Evolutionary conservation across 2,888 invertebrate species (phyloP), one percentile per base, ranked within the genome.

Genomic region (Tanytarsus gracilentus): DNA sequence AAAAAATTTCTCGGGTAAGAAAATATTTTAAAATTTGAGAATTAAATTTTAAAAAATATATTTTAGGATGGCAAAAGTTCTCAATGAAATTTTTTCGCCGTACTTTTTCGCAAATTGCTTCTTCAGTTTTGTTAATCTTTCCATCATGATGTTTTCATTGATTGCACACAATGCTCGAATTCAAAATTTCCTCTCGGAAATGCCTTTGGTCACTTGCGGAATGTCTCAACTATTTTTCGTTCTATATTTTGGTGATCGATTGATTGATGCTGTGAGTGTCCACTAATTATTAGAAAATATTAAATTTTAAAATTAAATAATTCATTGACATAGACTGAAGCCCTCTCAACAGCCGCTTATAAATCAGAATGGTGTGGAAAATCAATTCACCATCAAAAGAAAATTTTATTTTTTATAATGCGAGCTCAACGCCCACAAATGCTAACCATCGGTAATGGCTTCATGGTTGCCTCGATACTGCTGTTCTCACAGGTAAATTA

Each of bases 161-260:
- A 23, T 49, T 2, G 16, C 27, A 14, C 16, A 44, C n/a, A 49
- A 49, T 26, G 26, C 5, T n/a, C 25, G 14, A 11, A 7, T 49
- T 14, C 25, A 23, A 49, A 49, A 25, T n/a, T 49, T n/a, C 7
- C 14, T 49, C 27, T 14, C 27, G 25, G 49, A 49, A 27, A 11
- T 49, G n/a, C 49, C 49, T 6, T n/a, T 49, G n/a, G 6, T 27
- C 2, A 7, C 14, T 8, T 6, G 5, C 8, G 49, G 49, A n/a
- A 49, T 49, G 14, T 23, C 25, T 11, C 49, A 49, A 49, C 26
- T 49, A 14, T 49, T 49, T 26, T 27, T 49, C 14, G 25, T 49
- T 23, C 8, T 49, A n/a, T 49, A 14, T 4, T 49, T 49, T 49
- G 49, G 49, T 3, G 49, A 49, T 49, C 25, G 49, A 14, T 27